phyloP scores from a whole-genome alignment of 2,888 invertebrate species.

The Agonopterix heracliana region DNA sequence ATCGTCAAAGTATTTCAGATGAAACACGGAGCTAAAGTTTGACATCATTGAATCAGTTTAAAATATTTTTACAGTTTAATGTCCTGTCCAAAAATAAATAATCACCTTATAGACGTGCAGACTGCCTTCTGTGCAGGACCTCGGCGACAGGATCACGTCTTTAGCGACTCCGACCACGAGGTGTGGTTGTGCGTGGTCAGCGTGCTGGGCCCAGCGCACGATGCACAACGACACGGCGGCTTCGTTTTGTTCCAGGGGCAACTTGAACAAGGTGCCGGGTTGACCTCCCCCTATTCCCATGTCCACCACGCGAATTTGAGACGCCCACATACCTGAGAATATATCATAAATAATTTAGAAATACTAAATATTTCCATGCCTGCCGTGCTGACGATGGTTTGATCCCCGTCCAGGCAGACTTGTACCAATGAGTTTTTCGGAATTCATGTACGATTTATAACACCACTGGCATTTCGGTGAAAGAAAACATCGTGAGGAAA shows the following conservation, averaged over 20 bases:
- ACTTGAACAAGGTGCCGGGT: conserved; percentile 85
- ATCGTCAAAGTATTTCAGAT: conserved; percentile 60
- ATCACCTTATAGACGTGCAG: conserved; percentile 88
- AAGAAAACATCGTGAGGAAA: too few relatives aligned
- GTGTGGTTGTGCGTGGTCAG: conserved; percentile 62
- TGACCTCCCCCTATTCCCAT: conserved; percentile 78
- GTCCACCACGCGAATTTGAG: conserved; percentile 89
- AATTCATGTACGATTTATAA: background rate
- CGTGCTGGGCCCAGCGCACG: conserved; percentile 82
- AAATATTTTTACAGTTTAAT: too few relatives aligned
- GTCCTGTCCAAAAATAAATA: too few relatives aligned
- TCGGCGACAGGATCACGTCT: conserved; percentile 92
- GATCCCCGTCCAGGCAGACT: too few relatives aligned
- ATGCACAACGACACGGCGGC: conserved; percentile 94
- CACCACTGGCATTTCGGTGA: too few relatives aligned
- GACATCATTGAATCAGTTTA: background rate
- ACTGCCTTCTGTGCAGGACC: conserved; percentile 87
- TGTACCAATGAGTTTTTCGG: too few relatives aligned
- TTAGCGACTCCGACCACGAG: conserved; percentile 94
- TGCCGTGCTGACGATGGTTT: background rate
- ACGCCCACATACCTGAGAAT: conserved; percentile 93
- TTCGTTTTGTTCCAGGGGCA: conserved; percentile 95
- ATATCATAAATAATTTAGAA: background rate
- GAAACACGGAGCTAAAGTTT: conserved; percentile 76
- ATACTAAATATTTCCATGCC: background rate